Evolutionary conservation across 2,113 vertebrate genomes (phyloP), one percentile per base, ranked within the genome.

Genomic region (Solea solea): DNA sequence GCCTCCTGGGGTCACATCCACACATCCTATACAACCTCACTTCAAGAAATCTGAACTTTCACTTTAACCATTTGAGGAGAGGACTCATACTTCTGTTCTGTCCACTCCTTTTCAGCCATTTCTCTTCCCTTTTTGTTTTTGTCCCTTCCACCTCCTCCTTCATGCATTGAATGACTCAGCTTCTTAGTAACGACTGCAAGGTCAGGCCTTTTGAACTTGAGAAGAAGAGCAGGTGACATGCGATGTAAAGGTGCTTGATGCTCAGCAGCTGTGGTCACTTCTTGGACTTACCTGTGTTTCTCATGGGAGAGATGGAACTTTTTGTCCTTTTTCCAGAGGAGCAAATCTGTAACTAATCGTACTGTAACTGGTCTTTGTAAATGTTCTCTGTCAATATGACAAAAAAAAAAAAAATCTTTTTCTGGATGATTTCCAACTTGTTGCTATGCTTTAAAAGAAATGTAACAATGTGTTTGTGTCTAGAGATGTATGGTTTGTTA

Each of bases 331-430:
- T 51, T 59, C 9, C 46, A 57, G 5, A 68, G 41, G 70, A 72
- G 16, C 27, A 27, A 67, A 57, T 62, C 55, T 86, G 75, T 85
- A 83, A 78, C 50, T 81, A 69, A 41, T 50, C 67, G 78, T 81
- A 70, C 63, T 80, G 75, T 83, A 76, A 76, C 70, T 72, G 74
- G 42, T 77, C 15, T 39, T 25, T 89, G 77, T 91, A 76, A 78
- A 85, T 76, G 65, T 81, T 74, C 64, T 86, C 49, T 74, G 67
- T 84, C 62, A 57, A 65, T 82, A 80, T 78, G 34, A 34, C 34
- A 84, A 86, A 80, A 40, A 82, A 76, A 60, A 78, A 65, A 82
- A 76, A 60, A 78, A 65, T 28, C 11, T 7, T 39, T 2, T 76
- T 86, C 58, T 76, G 40, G 14, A 66, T 79, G 27, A 72, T 81